Base-by-base conservation (phyloP, 2,113 vertebrate genomes). In the Cyanoderma ruficeps region DNA sequence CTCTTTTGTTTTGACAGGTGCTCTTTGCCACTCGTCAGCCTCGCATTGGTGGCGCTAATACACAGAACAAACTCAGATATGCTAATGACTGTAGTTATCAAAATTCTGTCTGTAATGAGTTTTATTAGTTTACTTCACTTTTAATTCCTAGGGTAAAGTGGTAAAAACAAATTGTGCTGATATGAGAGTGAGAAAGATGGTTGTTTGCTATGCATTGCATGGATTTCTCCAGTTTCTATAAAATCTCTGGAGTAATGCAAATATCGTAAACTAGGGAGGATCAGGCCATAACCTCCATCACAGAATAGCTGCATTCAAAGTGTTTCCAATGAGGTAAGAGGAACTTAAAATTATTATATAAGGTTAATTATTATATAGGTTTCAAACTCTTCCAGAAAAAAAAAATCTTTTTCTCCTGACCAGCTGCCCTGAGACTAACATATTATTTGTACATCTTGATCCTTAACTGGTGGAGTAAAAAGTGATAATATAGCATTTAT, bases 1-100 rank as follows among this genome's bases (percentile, higher is more conserved):
- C 90, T 96, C 97, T 98, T 98, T 98, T 98, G 98, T 98, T 98
- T 98, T 98, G 98, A 98, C 98, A 98, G 98, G 97, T 98, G 98
- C 97, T 98, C 97, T 98, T 98, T 97, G 96, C 96, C 96, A 95
- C 97, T 96, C 92, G 61, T 91, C 94, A 95, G 96, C 95, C 97
- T 67, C 75, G 89, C 92, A 77, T 33, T 90, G 88, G 56, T 71
- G 53, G 91, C 31, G 53, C 95, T 96, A 97, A 97, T 94, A 97
- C 96, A 97, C 80, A 87, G 71, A 87, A 78, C 74, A 91, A 96
- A 97, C 93, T 96, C 91, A 93, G 94, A 96, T 95, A 96, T 79
- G 72, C 74, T 97, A 98, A 98, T 97, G 95, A 95, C 77, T 80
- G 77, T 42, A 93, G 96, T 96, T 97, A 97, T 87, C 80, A 95